phyloP scores from a whole-genome alignment of 2,888 invertebrate species.

The Lithophane socia region DNA sequence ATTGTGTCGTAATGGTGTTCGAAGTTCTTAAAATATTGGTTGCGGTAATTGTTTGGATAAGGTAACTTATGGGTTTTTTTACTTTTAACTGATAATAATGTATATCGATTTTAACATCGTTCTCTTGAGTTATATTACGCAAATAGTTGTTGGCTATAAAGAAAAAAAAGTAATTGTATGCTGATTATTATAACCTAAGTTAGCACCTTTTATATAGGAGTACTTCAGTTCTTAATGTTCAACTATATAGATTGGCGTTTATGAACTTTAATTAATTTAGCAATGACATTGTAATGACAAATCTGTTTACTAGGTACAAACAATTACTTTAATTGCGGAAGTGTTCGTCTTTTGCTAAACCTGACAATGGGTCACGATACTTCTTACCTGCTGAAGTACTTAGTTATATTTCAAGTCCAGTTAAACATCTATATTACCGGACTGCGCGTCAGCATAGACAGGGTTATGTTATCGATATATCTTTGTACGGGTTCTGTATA shows the following conservation, averaged over 20 bases:
- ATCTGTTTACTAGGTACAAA: not conserved
- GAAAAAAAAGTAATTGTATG: not conserved
- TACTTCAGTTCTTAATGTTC: not conserved
- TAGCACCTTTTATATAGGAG: not conserved
- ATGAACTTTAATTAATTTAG: no score
- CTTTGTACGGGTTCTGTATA: no score
- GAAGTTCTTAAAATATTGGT: constrained; percentile 16
- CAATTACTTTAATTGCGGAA: not conserved
- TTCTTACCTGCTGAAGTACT: no score
- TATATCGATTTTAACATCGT: not conserved
- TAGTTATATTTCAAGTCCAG: no score
- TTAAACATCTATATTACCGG: no score
- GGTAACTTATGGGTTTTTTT: constrained; percentile 1
- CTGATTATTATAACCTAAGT: no score
- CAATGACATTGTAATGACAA: no score
- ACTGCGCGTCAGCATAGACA: no score
- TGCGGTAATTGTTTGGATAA: not conserved
- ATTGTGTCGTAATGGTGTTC: constrained; percentile 10
- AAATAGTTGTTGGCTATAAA: not conserved
- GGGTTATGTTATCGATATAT: no score
- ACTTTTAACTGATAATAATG: not conserved
- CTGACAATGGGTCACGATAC: no score
- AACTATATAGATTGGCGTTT: no score
- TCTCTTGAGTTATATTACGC: constrained; percentile 3
- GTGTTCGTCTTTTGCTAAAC: not conserved